phyloP scores from a whole-genome alignment of 2,888 invertebrate genomes.

The Ophion ventricosus region DNA sequence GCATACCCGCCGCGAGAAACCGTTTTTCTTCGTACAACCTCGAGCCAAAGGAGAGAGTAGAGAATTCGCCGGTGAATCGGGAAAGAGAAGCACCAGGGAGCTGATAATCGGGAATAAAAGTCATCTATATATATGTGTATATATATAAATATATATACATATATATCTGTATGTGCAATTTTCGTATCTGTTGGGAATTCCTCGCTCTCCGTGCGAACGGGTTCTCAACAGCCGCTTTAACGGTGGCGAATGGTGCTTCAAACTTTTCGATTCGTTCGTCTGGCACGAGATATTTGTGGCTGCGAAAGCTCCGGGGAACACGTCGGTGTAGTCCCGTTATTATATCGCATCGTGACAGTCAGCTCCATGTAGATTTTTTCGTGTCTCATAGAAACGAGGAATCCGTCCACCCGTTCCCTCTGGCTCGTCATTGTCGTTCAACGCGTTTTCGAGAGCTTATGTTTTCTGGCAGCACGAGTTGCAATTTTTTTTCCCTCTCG shows the following conservation, averaged over 20 bases:
- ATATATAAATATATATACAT: constrained; percentile 14
- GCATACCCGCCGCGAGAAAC: constrained; percentile 27
- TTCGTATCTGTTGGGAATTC: constrained; percentile 52
- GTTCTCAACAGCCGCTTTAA: constrained; percentile 47
- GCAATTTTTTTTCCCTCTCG: constrained; percentile 3
- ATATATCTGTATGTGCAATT: constrained; percentile 23
- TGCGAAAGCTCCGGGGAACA: constrained; percentile 48
- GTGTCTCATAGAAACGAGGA: constrained; percentile 43
- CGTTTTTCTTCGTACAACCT: constrained; percentile 52
- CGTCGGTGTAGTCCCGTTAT: constrained; percentile 34
- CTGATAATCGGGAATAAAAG: constrained; percentile 46
- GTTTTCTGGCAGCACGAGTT: constrained; percentile 28
- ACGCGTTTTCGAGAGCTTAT: constrained; percentile 26
- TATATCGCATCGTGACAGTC: constrained; percentile 40
- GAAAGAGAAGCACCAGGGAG: constrained; percentile 26
- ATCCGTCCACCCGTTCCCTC: constrained; percentile 31
- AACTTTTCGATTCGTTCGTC: constrained; percentile 63
- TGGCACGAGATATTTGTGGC: constrained; percentile 59
- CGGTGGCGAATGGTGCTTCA: constrained; percentile 54
- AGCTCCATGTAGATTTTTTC: constrained; percentile 45
- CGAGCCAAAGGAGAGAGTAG: constrained; percentile 38
- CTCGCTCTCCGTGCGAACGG: constrained; percentile 24
- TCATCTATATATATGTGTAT: constrained; percentile 33
- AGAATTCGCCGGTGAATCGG: constrained; percentile 43
- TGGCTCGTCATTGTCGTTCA: constrained; percentile 49